Evolutionary conservation across 1,140 invertebrate species (phyloP).

Genomic region (Ips nitidus): DNA sequence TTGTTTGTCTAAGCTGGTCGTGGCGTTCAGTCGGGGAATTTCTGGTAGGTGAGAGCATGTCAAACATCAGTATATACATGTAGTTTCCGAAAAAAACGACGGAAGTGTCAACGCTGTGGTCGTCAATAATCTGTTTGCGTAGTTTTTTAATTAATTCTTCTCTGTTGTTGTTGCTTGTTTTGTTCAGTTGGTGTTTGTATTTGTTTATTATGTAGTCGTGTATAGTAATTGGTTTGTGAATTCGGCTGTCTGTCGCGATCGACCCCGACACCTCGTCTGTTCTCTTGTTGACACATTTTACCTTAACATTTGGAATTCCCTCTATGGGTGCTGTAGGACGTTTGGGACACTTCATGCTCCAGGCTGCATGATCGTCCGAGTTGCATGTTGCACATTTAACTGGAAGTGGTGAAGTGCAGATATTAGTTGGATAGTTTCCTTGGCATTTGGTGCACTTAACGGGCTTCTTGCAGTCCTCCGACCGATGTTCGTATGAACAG

Average conservation of each 20-base stretch:
- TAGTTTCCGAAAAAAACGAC: neutral
- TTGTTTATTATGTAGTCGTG: neutral
- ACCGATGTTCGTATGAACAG: neutral
- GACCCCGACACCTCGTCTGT: neutral
- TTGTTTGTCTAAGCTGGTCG: neutral
- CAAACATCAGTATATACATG: conserved; percentile 1
- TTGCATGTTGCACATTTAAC: neutral
- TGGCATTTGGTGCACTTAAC: neutral
- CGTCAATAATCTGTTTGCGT: neutral
- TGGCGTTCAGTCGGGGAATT: neutral
- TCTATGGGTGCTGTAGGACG: too few species aligned
- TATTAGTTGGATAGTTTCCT: neutral
- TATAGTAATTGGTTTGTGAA: neutral
- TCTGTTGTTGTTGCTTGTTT: neutral
- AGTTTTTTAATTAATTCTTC: neutral
- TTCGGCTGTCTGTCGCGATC: neutral
- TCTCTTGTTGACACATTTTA: neutral
- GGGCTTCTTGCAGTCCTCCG: neutral
- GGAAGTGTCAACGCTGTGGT: neutral
- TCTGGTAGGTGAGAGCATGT: neutral
- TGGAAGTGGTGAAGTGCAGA: neutral
- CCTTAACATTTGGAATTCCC: neutral
- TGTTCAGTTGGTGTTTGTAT: neutral
- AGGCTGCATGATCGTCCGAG: too few species aligned
- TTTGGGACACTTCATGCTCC: too few species aligned